A percentile compares a stretch with the other conserved stretches of the same genome.
Evolutionary conservation across 1,140 invertebrate species (phyloP).

Genomic region (Choristoneura fumiferana): DNA sequence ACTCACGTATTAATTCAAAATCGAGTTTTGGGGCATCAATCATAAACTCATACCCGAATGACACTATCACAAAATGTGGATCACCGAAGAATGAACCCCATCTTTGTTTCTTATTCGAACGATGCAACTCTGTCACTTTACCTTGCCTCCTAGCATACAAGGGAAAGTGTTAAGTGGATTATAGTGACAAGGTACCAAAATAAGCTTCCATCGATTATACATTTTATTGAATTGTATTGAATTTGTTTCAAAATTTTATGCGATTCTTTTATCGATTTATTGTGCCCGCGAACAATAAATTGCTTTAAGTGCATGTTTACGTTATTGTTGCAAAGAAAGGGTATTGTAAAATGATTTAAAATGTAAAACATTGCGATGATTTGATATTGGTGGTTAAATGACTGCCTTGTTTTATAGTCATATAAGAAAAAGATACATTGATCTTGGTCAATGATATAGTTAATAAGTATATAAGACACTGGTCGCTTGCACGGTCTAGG

Average conservation of each 20-base stretch:
- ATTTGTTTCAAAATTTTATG: slow-evolving; percentile 53
- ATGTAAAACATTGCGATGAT: too few relatives aligned
- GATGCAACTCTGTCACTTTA: slow-evolving; percentile 1
- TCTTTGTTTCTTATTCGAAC: slow-evolving; percentile 35
- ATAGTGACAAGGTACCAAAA: background rate
- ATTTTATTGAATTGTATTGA: slow-evolving; percentile 44
- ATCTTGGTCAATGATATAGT: too few relatives aligned
- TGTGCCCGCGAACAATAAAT: slow-evolving; percentile 37
- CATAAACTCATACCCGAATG: slow-evolving; percentile 52
- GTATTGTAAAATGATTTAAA: background rate
- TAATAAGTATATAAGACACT: too few relatives aligned
- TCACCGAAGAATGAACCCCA: slow-evolving; percentile 34
- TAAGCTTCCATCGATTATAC: too few relatives aligned
- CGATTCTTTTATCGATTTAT: slow-evolving; percentile 50
- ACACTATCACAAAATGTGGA: slow-evolving; percentile 52
- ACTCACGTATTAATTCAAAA: slow-evolving; percentile 63
- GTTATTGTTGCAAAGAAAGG: background rate
- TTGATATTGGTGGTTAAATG: too few relatives aligned
- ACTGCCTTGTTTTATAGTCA: too few relatives aligned
- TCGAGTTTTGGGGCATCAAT: slow-evolving; percentile 55
- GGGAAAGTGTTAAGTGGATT: background rate
- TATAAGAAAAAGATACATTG: too few relatives aligned
- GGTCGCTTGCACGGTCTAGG: too few relatives aligned
- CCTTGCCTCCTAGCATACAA: too few relatives aligned
- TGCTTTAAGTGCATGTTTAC: slow-evolving; percentile 24